Evolutionary conservation across 2,888 invertebrate species (phyloP), one percentile per base, ranked within the genome.

Genomic region (Alitta virens): DNA sequence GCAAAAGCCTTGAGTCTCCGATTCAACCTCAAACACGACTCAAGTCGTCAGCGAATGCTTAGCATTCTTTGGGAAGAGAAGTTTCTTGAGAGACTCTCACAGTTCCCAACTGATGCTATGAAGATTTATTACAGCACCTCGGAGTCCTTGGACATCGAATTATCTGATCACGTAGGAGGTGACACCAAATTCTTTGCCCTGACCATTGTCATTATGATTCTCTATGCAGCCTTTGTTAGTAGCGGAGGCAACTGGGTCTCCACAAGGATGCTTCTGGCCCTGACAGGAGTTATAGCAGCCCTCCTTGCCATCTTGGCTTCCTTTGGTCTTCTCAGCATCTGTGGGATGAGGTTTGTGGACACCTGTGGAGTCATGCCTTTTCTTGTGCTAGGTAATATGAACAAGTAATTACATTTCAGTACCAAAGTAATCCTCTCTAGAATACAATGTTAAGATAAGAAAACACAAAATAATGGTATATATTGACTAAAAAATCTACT

Each of bases 311-410:
- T 74, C 46, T 43, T 72, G 53, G 71, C 69, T 7, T 62, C 70
- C 9, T 71, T 74, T 62, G 74, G 75, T 12, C 60, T 75, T 18
- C 58, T 71, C n/a, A 61, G 67, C 21, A 46, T 67, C n/a, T 58
- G 64, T 46, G 72, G 71, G 2, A 55, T 72, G 46, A 62, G 60
- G 16, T 71, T 74, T 40, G 74, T 73, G 50, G 69, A 71, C 58
- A 72, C 71, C 9, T 73, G 73, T 21, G 74, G 74, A 7, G 70
- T 71, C 12, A 69, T 71, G 62, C 74, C 74, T 12, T 74, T 74
- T 52, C 63, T 74, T 0, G 64, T 74, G 9, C 62, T 74, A 24
- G 74, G 73, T 74, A 67, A n/a, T n/a, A n/a, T n/a, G n/a, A n/a
- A n/a, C n/a, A n/a, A n/a, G n/a, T n/a, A n/a, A n/a, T n/a, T n/a